Conservation (phyloP, 1,140 invertebrate species). For the Proctacanthus coquilletti region DNA sequence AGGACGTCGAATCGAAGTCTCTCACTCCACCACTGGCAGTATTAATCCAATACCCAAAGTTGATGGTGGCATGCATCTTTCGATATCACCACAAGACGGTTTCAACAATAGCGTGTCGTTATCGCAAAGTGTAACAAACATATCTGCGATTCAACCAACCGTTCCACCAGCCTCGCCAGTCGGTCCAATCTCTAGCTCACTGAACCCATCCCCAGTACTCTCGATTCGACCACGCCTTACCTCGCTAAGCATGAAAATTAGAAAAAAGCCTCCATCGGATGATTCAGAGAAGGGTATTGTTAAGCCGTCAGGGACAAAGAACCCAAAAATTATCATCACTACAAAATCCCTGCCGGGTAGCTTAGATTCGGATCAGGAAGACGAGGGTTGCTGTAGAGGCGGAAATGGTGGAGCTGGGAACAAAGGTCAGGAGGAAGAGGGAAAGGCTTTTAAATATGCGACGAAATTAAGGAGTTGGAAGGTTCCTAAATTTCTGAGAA, state of each 20-base stretch:
- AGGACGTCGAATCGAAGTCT: conserved; percentile 31
- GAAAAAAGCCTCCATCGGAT: conserved; percentile 21
- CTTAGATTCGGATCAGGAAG: conserved; percentile 53
- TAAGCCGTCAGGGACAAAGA: conserved; percentile 14
- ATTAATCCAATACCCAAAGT: too few relatives aligned
- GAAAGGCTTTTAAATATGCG: conserved; percentile 33
- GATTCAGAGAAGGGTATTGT: conserved; percentile 20
- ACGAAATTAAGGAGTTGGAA: conserved; percentile 44
- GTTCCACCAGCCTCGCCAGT: conserved; percentile 27
- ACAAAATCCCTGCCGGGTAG: conserved; percentile 61
- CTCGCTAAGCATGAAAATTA: conserved; percentile 26
- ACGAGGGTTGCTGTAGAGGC: conserved; percentile 29
- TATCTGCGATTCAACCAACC: conserved; percentile 24
- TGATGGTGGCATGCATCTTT: conserved; percentile 10
- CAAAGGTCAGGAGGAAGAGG: conserved; percentile 16
- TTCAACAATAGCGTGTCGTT: conserved; percentile 9
- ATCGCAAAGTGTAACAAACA: conserved; percentile 26
- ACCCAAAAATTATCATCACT: conserved; percentile 38
- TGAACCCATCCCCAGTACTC: conserved; percentile 28
- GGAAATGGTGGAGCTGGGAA: not conserved
- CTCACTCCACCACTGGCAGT: conserved; percentile 8
- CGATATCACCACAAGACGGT: not conserved
- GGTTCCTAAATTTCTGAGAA: conserved; percentile 42
- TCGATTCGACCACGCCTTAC: conserved; percentile 25
- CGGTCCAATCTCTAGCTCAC: conserved; percentile 23